Evolutionary conservation across 2,113 vertebrate species (phyloP).

Genomic region (Sturnira hondurensis): DNA sequence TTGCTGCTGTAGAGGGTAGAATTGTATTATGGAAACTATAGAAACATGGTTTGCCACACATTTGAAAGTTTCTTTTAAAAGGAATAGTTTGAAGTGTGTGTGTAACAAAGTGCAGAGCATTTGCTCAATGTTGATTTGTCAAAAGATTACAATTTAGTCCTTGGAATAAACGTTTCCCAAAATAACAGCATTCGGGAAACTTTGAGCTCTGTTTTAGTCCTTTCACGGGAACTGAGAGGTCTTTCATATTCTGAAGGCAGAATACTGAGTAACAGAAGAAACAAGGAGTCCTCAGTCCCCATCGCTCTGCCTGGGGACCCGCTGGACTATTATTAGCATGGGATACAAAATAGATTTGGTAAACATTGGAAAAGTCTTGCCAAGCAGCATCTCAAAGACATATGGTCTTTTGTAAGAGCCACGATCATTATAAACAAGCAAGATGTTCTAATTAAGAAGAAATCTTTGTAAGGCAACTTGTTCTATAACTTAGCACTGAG

Average conservation of each 20-base stretch:
- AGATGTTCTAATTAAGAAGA: constrained; percentile 34
- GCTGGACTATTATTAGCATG: constrained; percentile 81
- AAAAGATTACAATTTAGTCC: constrained; percentile 66
- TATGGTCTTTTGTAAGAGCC: constrained; percentile 70
- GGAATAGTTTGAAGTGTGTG: not conserved
- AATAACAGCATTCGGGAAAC: constrained; percentile 80
- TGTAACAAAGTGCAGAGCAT: constrained; percentile 47
- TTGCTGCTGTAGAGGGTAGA: not conserved
- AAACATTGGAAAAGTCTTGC: constrained; percentile 81
- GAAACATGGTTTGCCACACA: not conserved
- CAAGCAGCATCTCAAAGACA: constrained; percentile 72
- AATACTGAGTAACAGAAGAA: constrained; percentile 72
- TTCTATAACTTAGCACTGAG: constrained; percentile 48
- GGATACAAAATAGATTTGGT: constrained; percentile 81
- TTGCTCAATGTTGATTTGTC: constrained; percentile 64
- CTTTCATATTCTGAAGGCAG: constrained; percentile 79
- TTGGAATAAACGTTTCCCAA: constrained; percentile 79
- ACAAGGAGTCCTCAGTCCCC: constrained; percentile 80
- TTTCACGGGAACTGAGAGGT: constrained; percentile 78
- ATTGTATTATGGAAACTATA: not conserved
- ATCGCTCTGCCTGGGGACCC: constrained; percentile 64
- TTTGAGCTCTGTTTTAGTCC: constrained; percentile 74
- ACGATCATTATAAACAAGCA: not conserved
- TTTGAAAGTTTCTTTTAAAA: constrained; percentile 34
- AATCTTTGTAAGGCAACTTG: constrained; percentile 53